A percentile compares a stretch with the other conserved stretches of the same genome.
Evolutionary conservation across 2,113 vertebrate genomes (phyloP).

Genomic region (Mus spicilegus): DNA sequence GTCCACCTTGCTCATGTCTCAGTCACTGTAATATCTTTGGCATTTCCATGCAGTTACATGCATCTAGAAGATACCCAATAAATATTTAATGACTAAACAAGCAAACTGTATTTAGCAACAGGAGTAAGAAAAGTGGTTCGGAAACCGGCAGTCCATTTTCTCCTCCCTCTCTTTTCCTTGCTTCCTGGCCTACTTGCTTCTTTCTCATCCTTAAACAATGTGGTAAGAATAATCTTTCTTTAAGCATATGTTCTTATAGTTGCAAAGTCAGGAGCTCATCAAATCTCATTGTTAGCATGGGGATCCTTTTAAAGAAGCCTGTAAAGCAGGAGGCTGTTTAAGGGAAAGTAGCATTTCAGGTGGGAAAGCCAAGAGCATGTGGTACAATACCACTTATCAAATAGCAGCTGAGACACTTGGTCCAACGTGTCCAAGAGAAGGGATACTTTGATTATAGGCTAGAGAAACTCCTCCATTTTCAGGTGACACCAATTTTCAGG

Average conservation of each 20-base stretch:
- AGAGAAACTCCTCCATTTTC: neutral
- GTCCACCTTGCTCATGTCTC: neutral
- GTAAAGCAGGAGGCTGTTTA: neutral
- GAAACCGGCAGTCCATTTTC: neutral
- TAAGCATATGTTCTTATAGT: neutral
- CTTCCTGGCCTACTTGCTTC: neutral
- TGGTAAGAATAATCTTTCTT: neutral
- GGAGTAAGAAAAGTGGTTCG: neutral
- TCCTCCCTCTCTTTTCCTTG: neutral
- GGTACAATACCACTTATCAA: neutral
- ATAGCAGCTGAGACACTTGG: neutral
- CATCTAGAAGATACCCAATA: neutral
- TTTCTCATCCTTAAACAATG: neutral
- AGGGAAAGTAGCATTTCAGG: neutral
- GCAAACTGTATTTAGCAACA: neutral
- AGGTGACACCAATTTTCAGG: too few relatives aligned
- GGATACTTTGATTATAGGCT: neutral
- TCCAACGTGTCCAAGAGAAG: neutral
- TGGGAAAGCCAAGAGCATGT: neutral
- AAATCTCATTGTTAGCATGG: neutral
- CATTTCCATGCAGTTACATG: neutral
- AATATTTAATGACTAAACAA: neutral
- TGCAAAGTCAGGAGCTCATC: neutral
- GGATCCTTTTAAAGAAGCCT: neutral
- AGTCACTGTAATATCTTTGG: neutral